Evolutionary conservation across 2,113 vertebrate genomes (phyloP), one percentile per base, ranked within the genome.

Genomic region (Amphiprion ocellaris): DNA sequence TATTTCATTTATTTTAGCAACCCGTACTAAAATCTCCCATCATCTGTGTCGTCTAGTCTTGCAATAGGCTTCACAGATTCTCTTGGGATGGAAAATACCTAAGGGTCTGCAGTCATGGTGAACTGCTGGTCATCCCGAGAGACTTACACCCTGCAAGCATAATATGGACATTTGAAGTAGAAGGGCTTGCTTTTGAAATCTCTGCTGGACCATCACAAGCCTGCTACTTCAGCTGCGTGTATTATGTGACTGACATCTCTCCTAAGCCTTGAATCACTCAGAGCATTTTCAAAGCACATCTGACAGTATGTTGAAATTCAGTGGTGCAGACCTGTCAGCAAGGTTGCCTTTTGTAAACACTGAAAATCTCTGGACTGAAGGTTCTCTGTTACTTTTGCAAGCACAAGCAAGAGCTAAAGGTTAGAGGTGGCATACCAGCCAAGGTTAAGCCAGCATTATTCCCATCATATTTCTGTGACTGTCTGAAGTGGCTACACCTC

Each of bases 241-340:
- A 12, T 73, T 52, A 16, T 47, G 24, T 49, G 58, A 73, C 19
- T 33, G 64, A 55, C 30, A 3, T 53, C 50, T 47, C 54, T 44
- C 23, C 70, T 63, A 11, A 70, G 39, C 61, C 67, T 56, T 4
- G 37, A 60, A 66, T 83, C 71, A 62, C n/a, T 70, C 39, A 0
- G 30, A 58, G 64, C 26, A 16, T 69, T 70, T 62, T 67, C 39
- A 49, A 60, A 76, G 60, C 68, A 53, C 67, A 52, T 63, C 44
- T 74, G 69, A 69, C 77, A 64, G 58, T 58, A 46, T 52, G 50
- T 68, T 81, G 33, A 81, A 6, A 70, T 77, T 58, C 63, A 74
- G 30, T 17, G 14, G 19, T 44, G 53, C 65, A 24, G 44, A 56
- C 37, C 63, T 52, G 79, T 68, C 67, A 26, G 69, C 58, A 10